phyloP scores from a whole-genome alignment of 2,797 vertebrate genomes.

The Gastrophryne carolinensis region DNA sequence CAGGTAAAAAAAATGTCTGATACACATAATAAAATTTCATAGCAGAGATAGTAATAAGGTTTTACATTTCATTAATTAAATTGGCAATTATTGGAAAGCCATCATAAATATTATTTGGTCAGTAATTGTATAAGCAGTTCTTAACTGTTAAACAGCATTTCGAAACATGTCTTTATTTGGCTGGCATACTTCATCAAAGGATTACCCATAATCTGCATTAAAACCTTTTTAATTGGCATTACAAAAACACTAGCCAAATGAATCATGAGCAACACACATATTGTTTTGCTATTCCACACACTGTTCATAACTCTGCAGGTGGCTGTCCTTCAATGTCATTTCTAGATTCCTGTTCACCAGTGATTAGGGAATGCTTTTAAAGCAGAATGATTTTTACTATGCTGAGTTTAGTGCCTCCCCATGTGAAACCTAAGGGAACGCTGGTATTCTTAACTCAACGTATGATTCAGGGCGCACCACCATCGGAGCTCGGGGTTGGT shows the following conservation, averaged over 20 bases:
- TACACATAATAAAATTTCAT: neutral
- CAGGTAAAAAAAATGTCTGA: neutral
- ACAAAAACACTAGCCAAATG: conserved; percentile 4
- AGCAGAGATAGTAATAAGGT: too few species aligned
- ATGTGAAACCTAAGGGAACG: too few species aligned
- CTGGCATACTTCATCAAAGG: conserved; percentile 16
- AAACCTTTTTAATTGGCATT: conserved; percentile 48
- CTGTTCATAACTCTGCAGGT: neutral
- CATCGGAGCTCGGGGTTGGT: too few species aligned
- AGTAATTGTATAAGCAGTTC: neutral
- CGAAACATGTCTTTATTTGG: conserved; percentile 15
- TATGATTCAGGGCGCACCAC: too few species aligned
- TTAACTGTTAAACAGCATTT: neutral
- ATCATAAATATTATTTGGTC: neutral
- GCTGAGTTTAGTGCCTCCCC: too few species aligned
- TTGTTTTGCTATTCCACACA: neutral
- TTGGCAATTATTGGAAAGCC: too few species aligned
- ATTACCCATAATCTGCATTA: conserved; percentile 37
- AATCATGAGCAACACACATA: neutral
- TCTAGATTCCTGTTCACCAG: neutral
- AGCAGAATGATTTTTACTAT: too few species aligned
- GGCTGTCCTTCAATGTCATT: neutral
- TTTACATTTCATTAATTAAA: too few species aligned
- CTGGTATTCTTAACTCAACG: too few species aligned
- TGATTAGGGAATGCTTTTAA: too few species aligned